A percentile compares a stretch with the other conserved stretches of the same genome.
phyloP scores from a whole-genome alignment of 2,113 vertebrate genomes.

The Pagrus major region DNA sequence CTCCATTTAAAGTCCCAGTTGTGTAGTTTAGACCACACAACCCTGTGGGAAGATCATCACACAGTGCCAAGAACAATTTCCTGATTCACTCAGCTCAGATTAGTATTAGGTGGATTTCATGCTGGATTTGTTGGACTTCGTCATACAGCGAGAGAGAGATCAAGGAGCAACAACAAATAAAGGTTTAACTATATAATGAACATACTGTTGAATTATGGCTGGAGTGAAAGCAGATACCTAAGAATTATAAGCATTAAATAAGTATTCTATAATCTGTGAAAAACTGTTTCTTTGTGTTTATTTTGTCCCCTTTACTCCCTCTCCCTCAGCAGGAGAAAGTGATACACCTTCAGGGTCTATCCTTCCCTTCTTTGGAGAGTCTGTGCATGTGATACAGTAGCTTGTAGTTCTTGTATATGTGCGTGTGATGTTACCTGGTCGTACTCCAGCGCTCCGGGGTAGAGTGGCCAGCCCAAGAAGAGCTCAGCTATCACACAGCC shows the following conservation, averaged over 20 bases:
- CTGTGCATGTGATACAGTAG: not conserved
- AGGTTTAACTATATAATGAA: conserved; percentile 30
- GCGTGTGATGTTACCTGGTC: conserved; percentile 91
- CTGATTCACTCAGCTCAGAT: conserved; percentile 61
- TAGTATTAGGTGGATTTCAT: conserved; percentile 47
- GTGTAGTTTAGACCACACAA: conserved; percentile 41
- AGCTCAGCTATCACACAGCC: conserved; percentile 98
- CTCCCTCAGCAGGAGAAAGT: not conserved
- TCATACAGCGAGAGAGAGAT: conserved; percentile 4
- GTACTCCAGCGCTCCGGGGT: conserved; percentile 98
- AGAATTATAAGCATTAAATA: not conserved
- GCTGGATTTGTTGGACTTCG: conserved; percentile 45
- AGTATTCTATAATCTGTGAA: not conserved
- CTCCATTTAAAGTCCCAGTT: conserved; percentile 42
- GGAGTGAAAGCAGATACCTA: not conserved
- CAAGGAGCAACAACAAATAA: conserved; percentile 43
- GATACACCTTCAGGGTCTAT: not conserved
- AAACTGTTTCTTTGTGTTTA: not conserved
- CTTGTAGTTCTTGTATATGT: not conserved
- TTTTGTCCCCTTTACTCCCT: not conserved
- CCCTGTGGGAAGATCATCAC: conserved; percentile 60
- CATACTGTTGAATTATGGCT: not conserved
- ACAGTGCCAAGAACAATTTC: conserved; percentile 62
- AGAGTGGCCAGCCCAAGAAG: conserved; percentile 97
- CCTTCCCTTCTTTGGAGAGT: not conserved